Conservation (phyloP, 2,113 vertebrate species). For the Gymnarchus niloticus region DNA sequence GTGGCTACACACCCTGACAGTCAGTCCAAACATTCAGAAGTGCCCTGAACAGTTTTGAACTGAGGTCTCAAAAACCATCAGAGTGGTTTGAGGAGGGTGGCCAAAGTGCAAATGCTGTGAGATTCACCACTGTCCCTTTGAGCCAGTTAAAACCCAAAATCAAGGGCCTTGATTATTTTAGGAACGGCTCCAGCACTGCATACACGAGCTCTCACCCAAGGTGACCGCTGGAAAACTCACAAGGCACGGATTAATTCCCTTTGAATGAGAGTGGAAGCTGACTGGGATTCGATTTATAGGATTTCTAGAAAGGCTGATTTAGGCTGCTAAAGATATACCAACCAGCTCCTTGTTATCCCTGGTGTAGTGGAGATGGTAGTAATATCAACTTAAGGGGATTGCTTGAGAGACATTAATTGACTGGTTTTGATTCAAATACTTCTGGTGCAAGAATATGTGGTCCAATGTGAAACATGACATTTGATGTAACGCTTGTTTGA, state of each 20-base stretch:
- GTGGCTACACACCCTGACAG: neutral
- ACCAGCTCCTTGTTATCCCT: neutral
- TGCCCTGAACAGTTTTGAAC: neutral
- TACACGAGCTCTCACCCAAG: neutral
- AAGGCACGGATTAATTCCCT: neutral
- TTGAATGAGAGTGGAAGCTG: neutral
- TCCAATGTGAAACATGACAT: neutral
- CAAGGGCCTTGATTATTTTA: neutral
- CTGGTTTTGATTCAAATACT: neutral
- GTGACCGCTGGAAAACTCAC: neutral
- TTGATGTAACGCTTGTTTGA: neutral
- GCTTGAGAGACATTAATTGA: neutral
- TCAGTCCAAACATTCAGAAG: neutral
- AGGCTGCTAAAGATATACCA: neutral
- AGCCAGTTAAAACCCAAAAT: neutral
- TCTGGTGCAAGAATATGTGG: neutral
- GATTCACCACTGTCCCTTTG: neutral
- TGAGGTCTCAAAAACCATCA: neutral
- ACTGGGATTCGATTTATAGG: neutral
- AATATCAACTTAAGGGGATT: neutral
- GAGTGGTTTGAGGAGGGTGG: neutral
- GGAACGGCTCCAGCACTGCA: neutral
- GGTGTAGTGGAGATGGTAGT: neutral
- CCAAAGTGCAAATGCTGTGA: neutral
- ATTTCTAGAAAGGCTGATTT: neutral